phyloP scores from a whole-genome alignment of 2,797 vertebrate genomes.

The Atherinosoma microstoma region DNA sequence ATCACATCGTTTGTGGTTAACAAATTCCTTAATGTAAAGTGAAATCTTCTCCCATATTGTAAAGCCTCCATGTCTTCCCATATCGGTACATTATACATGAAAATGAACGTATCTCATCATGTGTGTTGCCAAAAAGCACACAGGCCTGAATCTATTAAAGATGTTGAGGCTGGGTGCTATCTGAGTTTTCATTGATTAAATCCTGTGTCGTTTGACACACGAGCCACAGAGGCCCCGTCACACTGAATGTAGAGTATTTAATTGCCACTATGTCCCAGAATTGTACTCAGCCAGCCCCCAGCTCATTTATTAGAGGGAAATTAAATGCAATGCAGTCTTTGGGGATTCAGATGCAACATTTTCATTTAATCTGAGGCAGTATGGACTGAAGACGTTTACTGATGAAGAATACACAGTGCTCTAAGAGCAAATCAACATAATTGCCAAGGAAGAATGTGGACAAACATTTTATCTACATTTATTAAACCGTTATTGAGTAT shows the following conservation, averaged over 20 bases:
- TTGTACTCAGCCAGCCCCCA: slow-evolving; percentile 23
- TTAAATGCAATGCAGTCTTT: slow-evolving; percentile 33
- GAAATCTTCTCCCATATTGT: not conserved
- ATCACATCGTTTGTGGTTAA: not conserved
- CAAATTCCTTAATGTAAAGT: not conserved
- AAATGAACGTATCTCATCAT: not conserved
- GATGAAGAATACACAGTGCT: not conserved
- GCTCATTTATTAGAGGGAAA: slow-evolving; percentile 31
- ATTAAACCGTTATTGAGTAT: not conserved
- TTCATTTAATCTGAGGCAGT: slow-evolving; percentile 9
- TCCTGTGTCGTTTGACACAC: slow-evolving; percentile 12
- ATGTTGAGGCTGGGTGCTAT: slow-evolving; percentile 4
- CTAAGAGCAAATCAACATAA: not conserved
- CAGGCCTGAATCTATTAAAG: slow-evolving; percentile 31
- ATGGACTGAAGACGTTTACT: not conserved
- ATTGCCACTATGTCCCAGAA: slow-evolving; percentile 27
- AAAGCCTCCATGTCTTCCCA: not conserved
- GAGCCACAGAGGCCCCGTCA: slow-evolving; percentile 37
- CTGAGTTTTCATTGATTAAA: slow-evolving; percentile 48
- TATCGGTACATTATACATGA: not conserved
- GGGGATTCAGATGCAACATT: slow-evolving; percentile 19
- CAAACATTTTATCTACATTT: not conserved
- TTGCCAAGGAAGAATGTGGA: not conserved
- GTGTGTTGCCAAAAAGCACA: slow-evolving; percentile 3
- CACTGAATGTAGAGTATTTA: slow-evolving; percentile 20